Evolutionary conservation across 2,888 invertebrate species (phyloP), one percentile per base, ranked within the genome.

Genomic region (Meteorus colon): DNA sequence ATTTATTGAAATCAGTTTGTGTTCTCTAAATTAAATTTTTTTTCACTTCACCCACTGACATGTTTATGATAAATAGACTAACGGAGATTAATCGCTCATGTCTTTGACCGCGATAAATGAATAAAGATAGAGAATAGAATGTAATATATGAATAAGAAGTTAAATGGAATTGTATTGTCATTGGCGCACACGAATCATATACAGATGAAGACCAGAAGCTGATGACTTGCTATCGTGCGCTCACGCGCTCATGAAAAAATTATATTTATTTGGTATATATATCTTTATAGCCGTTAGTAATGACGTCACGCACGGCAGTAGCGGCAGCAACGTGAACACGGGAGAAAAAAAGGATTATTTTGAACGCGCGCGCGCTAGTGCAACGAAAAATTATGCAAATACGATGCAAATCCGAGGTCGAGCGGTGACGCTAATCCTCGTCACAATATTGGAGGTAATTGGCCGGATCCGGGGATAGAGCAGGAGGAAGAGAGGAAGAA

Each of bases 381-480:
- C 87, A 87, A 84, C 86, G 84, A 81, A 80, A 88, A 89, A 89
- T 89, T 88, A 89, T 89, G 88, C 85, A 88, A 88, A 89, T 88
- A 84, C 84, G 80, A 89, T 89, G 88, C 87, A 88, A 88, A 89
- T 88, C 87, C 84, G 77, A 80, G 80, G 82, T 81, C 82, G 81
- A 81, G 85, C 79, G 81, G 83, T 85, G 87, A 87, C 87, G 88
- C 83, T 88, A 87, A 89, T 87, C 88, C 87, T 81, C 85, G 86
- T 89, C 88, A 88, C 86, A 87, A 88, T 88, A 88, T 89, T 86
- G 88, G 84, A 88, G 86, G 88, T 87, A 88, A 88, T 89, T 89
- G 88, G 84, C 87, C 88, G 83, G 76, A 80, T 80, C 78, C 73
- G 76, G 59, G 55, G 31, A 31, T 37, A 65, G 34, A 24, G 16